These are phyloP conservation scores for Nebria ingens DNA, from an alignment of 1,140 invertebrate species.

Conservation along the genomic window DNA sequence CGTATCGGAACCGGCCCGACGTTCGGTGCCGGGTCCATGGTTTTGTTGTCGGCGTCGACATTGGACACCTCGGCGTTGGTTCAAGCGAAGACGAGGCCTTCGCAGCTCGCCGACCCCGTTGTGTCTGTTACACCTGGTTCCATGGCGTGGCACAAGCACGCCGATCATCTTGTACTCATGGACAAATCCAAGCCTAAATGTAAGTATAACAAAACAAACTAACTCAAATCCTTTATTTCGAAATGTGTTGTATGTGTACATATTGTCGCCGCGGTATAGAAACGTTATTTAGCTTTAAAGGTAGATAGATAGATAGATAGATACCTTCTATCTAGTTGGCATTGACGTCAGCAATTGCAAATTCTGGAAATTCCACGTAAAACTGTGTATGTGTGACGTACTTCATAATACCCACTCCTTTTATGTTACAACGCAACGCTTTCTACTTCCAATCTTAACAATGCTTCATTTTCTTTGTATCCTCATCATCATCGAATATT, in stretches of 20 bases:
- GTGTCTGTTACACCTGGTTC: constrained; percentile 42
- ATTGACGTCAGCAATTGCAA: neutral
- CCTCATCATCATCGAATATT: too few relatives aligned
- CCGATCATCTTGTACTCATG: constrained; percentile 61
- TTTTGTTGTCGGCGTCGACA: constrained; percentile 21
- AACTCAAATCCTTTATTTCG: neutral
- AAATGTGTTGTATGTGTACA: neutral
- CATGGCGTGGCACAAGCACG: constrained; percentile 60
- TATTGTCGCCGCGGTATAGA: neutral
- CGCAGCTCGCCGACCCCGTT: constrained; percentile 19
- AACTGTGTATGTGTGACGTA: neutral
- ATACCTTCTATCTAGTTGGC: neutral
- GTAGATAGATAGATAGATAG: too few relatives aligned
- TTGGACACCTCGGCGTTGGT: constrained; percentile 8
- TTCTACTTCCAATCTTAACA: too few relatives aligned
- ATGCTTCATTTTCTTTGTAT: too few relatives aligned
- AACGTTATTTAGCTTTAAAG: neutral
- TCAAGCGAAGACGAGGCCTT: constrained; percentile 10
- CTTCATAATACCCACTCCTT: too few relatives aligned
- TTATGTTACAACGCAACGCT: too few relatives aligned
- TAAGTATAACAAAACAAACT: constrained; percentile 34
- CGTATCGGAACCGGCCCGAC: constrained; percentile 35
- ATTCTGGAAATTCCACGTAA: neutral
- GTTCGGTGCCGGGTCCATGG: constrained; percentile 35
- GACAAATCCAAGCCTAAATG: constrained; percentile 60